Evolutionary conservation across 1,140 invertebrate species (phyloP), one percentile per base, ranked within the genome.

Genomic region (Archivesica marissinica): DNA sequence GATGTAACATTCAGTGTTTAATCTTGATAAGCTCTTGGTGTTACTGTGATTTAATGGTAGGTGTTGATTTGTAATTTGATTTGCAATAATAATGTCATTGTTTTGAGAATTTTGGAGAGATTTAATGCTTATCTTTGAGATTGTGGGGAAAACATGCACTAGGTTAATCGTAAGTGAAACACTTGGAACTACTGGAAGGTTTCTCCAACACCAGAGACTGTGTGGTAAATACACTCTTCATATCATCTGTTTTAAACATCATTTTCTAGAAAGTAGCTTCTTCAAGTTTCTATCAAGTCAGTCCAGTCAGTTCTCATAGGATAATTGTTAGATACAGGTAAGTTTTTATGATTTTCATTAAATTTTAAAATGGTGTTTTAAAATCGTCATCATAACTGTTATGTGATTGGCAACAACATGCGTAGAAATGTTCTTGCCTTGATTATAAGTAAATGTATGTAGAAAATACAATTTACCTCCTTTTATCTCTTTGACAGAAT

Each of bases 1-100:
- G n/a, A n/a, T n/a, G n/a, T n/a, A n/a, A n/a, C n/a, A n/a, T n/a
- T n/a, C n/a, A n/a, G n/a, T n/a, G n/a, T n/a, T n/a, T n/a, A n/a
- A n/a, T n/a, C 59, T n/a, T 35, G 30, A 64, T 64, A 30, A 35
- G 30, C 59, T 64, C 20, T 35, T 25, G 13, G n/a, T 64, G 33
- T 64, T 64, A 64, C 38, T 33, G 59, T 33, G 3, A 33, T 35
- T 64, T 64, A 64, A 64, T 35, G 59, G 59, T 13, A 33, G 59
- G 59, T 64, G 30, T 33, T 64, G 59, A 64, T 64, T 64, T 25
- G 28, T 64, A 64, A 64, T 64, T 35, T 64, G 59, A 64, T 64
- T 64, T 64, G 59, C 59, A 33, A 64, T 64, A 64, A 64, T 30
- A 64, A 64, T 64, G 59, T 64, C 59, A 64, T 64, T 64, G 59